Conservation (phyloP, 1,140 invertebrate species). For the Lasioglossum albipes region DNA sequence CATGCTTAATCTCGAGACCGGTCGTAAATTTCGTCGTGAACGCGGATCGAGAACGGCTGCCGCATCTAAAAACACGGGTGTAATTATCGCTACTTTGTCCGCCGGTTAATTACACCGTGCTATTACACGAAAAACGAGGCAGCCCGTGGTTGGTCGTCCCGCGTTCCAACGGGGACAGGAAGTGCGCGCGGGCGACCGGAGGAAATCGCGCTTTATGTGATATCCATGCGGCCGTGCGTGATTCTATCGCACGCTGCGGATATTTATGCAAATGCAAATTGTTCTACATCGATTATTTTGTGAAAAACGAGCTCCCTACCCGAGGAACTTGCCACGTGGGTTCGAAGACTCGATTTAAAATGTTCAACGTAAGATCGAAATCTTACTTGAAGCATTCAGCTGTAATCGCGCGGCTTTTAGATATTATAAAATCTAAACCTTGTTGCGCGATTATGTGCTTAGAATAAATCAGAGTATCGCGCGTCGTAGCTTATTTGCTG, state of each 20-base stretch:
- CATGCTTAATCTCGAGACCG: neutral
- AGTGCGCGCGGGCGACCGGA: neutral
- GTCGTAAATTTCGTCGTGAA: slow-evolving; percentile 22
- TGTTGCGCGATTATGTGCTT: too few relatives aligned
- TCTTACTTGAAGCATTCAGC: too few relatives aligned
- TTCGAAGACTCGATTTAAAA: too few relatives aligned
- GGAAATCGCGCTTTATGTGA: slow-evolving; percentile 47
- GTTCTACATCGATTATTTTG: too few relatives aligned
- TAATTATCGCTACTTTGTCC: slow-evolving; percentile 51
- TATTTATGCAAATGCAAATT: too few relatives aligned
- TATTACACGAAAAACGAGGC: slow-evolving; percentile 40
- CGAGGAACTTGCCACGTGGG: too few relatives aligned
- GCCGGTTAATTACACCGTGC: slow-evolving; percentile 38
- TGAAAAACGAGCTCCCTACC: too few relatives aligned
- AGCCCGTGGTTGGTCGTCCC: neutral
- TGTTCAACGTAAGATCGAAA: too few relatives aligned
- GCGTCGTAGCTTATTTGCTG: too few relatives aligned
- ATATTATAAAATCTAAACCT: too few relatives aligned
- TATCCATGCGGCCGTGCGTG: slow-evolving; percentile 21
- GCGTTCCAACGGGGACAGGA: slow-evolving; percentile 16
- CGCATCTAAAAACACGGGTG: slow-evolving; percentile 26
- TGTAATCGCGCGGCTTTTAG: too few relatives aligned
- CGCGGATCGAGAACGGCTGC: slow-evolving; percentile 30
- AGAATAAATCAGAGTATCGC: too few relatives aligned
- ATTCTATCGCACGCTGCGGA: neutral